Base-by-base conservation (phyloP, 2,888 invertebrate species). In the Pandemis heparana region DNA sequence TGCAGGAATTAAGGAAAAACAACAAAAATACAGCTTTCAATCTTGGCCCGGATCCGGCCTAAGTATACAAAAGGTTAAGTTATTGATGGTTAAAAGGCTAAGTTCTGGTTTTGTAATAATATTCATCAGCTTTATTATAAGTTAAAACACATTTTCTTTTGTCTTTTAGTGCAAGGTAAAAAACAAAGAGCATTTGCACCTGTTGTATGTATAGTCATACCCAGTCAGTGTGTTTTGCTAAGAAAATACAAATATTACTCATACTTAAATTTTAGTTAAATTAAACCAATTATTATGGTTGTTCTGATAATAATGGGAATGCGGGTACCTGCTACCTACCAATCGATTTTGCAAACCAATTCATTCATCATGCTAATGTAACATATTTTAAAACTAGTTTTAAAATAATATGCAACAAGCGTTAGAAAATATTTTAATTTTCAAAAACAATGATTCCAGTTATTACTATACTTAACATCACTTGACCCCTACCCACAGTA, bases 401-500 rank as follows among this genome's bases (percentile, higher is more conserved):
- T 10, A 43, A 12, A 1, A 10, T 5, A 12, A 10, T 12, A 43
- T 39, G 9, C 41, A 9, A 7, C 41, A 43, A 10, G 4, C 10
- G 10, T 43, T 43, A 43, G 7, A 53, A 18, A 18, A 56, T 23
- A 12, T 9, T 18, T 9, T 53, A 53, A 53, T 9, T 14, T 48
- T 18, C 43, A 43, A 63, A 5, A 14, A 32, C 12, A 59, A 23
- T 32, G 14, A 38, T 0, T 18, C 10, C 23, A 56, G n/a, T n/a
- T 0, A 12, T 56, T 12, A 23, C 23, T 56, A n/a, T n/a, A n/a
- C n/a, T 56, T 56, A 18, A 56, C 56, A 12, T 56, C 23, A 23
- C 5, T 56, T 56, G 56, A 23, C 56, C 23, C 18, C 60, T 61
- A 74, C 70, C 70, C 69, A 70, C 60, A 64, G 32, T 41, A 63